A percentile compares a stretch with the other conserved stretches of the same genome.
Conservation (phyloP, 2,797 vertebrate species). For the Amblyraja radiata region DNA sequence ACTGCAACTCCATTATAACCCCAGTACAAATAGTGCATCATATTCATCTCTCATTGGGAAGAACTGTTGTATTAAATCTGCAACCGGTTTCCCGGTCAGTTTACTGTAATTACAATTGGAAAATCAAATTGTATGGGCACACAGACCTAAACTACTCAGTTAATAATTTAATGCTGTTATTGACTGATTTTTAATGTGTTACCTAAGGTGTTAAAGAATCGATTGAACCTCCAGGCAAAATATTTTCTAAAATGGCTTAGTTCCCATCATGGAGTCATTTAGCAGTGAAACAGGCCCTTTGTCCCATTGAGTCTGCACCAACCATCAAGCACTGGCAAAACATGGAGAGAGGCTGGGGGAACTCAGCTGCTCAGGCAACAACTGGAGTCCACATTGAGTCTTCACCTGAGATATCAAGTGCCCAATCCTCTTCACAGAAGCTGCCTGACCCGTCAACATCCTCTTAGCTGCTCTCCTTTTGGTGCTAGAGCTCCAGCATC, state of each 20-base stretch:
- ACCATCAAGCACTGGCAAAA: too few species aligned
- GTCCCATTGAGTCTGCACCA: too few species aligned
- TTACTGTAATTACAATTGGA: background rate
- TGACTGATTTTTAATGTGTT: conserved; percentile 26
- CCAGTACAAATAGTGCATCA: background rate
- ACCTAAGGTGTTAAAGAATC: background rate
- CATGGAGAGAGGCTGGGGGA: too few species aligned
- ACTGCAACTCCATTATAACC: background rate
- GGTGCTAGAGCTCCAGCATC: too few species aligned
- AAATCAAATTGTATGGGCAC: background rate
- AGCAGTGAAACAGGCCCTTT: too few species aligned
- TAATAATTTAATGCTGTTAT: background rate
- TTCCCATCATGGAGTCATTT: background rate
- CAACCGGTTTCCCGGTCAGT: background rate
- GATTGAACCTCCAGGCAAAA: background rate
- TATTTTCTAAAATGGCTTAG: background rate
- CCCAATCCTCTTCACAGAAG: too few species aligned
- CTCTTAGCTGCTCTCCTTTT: too few species aligned
- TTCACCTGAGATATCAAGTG: too few species aligned
- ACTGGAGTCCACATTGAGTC: too few species aligned
- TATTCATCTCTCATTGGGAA: background rate
- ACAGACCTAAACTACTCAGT: background rate
- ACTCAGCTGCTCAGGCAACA: too few species aligned
- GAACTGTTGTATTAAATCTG: background rate
- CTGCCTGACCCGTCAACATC: too few species aligned